These are phyloP conservation scores for Glyptemys insculpta DNA, from an alignment of 2,797 vertebrate genomes.

Conservation along the genomic window DNA sequence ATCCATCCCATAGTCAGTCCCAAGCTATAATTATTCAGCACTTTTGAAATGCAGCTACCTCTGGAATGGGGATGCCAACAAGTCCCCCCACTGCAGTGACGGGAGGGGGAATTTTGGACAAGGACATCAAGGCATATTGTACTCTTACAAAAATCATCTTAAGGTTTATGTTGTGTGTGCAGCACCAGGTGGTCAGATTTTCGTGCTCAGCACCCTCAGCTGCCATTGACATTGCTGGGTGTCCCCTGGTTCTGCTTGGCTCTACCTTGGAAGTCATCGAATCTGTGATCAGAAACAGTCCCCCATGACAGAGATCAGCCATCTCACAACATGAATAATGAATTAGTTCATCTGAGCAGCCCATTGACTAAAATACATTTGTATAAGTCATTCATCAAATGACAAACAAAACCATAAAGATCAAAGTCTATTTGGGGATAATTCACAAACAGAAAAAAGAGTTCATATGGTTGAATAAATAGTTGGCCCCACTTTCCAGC, in stretches of 20 bases:
- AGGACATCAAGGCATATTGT: neutral
- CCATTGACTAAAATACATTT: neutral
- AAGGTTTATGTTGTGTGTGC: neutral
- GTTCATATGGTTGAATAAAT: neutral
- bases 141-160: neutral
- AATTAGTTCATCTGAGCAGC: neutral
- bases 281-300: neutral
- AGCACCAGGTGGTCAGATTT: neutral
- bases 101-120: neutral
- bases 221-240: neutral
- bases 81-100: neutral
- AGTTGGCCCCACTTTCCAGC: neutral
- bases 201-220: neutral
- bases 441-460: neutral
- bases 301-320: neutral
- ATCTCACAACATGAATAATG: neutral
- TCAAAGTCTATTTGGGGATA: neutral
- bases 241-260: neutral
- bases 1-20: neutral
- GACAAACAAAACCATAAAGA: neutral
- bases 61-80: conserved; percentile 26
- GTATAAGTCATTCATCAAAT: neutral
- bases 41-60: conserved; percentile 29
- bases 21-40: neutral
- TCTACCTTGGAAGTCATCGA: neutral